A percentile compares a stretch with the other conserved stretches of the same genome.
Conservation (phyloP, 2,113 vertebrate genomes). For the Strigops habroptila region DNA sequence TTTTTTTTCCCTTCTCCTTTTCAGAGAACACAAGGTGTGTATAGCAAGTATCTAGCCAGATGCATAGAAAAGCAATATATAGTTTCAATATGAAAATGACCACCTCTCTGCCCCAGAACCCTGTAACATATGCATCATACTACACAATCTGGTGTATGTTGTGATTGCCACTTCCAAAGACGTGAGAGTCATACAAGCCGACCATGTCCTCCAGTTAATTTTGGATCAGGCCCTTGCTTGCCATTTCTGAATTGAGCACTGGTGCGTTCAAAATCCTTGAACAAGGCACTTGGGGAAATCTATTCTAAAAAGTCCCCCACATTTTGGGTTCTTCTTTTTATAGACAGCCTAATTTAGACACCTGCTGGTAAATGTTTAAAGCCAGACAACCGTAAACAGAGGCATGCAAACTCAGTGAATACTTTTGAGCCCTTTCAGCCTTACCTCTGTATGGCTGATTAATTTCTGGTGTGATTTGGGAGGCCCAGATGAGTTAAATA, state of each 20-base stretch:
- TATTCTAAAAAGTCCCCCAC: slow-evolving; percentile 50
- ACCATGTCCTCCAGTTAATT: neutral
- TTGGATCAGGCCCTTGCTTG: neutral
- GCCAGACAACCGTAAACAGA: slow-evolving; percentile 64
- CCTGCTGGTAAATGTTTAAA: slow-evolving; percentile 59
- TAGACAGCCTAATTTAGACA: slow-evolving; percentile 50
- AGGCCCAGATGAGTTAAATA: neutral
- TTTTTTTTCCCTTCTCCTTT: neutral
- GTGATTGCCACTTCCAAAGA: neutral
- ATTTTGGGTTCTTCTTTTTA: slow-evolving; percentile 50
- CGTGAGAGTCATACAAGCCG: accelerated
- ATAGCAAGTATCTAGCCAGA: neutral
- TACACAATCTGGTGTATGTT: neutral
- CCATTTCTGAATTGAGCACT: neutral
- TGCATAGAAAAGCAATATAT: neutral
- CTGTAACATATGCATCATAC: neutral
- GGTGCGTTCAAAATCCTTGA: slow-evolving; percentile 3
- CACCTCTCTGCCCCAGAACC: neutral
- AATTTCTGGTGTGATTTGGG: slow-evolving; percentile 27
- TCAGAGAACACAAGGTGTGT: neutral
- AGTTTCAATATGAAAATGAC: slow-evolving; percentile 42
- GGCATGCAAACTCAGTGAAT: slow-evolving; percentile 59
- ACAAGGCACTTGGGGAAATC: slow-evolving; percentile 1
- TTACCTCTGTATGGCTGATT: slow-evolving; percentile 37
- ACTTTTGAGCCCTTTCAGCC: slow-evolving; percentile 12